Evolutionary conservation across 2,113 vertebrate species (phyloP), one percentile per base, ranked within the genome.

Genomic region (Anser brachyrhynchus): DNA sequence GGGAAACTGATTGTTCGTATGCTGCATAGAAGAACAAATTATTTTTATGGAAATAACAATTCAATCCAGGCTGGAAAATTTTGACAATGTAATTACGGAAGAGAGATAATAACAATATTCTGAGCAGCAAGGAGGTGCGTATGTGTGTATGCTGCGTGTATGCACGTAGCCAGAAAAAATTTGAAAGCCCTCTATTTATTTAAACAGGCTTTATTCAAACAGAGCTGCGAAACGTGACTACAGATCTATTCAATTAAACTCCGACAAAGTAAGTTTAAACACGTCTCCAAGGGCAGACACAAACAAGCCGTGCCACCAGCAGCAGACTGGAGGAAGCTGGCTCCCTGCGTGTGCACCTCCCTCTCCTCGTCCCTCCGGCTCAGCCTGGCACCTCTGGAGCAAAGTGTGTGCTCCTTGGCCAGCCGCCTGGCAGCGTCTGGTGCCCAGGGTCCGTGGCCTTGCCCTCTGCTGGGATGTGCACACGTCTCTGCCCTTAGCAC

Each of bases 21-120:
- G 21, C 35, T 39, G 2, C 49, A 20, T 33, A 51, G 87, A 85
- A 94, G 26, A 86, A 72, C 31, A 58, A 73, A 13, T 92, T 92
- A 64, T 94, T 95, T 93, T 55, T 17, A 70, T 92, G 84, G 35
- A 93, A 96, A 93, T 91, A 82, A 64, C 26, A 84, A 31, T 84
- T 29, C 33, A 69, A 43, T 73, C 43, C 43, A 39, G 7, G 6
- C 43, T 69, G 59, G 78, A 96, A 85, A 92, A 79, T 75, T 52
- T 84, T 72, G 80, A 78, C 51, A 86, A 3, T 21, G 2, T 90
- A 93, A 62, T 95, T 97, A 89, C 22, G 54, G 58, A 71, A 70
- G 16, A 93, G 54, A 94, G 77, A 69, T 75, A 46, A 22, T 51
- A 89, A 49, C 51, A 91, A 25, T 87, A 78, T 67, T 58, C 49